These are phyloP conservation scores for Drosophila simulans DNA, from an alignment of 1,140 invertebrate species.

Conservation along the genomic window DNA sequence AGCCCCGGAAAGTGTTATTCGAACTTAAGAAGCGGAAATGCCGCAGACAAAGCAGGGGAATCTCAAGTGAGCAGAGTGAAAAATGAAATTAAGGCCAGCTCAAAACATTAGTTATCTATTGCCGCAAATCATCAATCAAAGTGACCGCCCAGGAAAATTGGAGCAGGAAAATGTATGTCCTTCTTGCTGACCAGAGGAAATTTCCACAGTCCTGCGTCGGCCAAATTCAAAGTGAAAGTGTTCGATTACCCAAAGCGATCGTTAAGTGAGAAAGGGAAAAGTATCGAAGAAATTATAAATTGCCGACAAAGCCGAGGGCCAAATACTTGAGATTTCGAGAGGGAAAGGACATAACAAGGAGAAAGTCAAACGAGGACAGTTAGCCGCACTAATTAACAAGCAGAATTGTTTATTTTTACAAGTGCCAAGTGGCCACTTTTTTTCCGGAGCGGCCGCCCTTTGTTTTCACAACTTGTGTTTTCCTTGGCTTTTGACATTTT, in stretches of 20 bases:
- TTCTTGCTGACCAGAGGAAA: slow-evolving; percentile 34
- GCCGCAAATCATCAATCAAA: slow-evolving; percentile 54
- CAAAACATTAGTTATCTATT: slow-evolving; percentile 37
- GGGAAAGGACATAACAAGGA: slow-evolving; percentile 51
- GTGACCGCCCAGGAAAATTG: slow-evolving; percentile 25
- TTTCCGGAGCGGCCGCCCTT: slow-evolving; percentile 47
- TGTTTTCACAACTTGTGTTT: slow-evolving; percentile 80
- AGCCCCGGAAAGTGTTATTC: slow-evolving; percentile 26
- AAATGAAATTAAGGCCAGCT: slow-evolving; percentile 29
- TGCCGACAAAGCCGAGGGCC: slow-evolving; percentile 61
- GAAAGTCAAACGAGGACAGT: slow-evolving; percentile 71
- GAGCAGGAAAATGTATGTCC: slow-evolving; percentile 20
- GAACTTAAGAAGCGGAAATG: slow-evolving; percentile 60
- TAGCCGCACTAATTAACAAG: slow-evolving; percentile 79
- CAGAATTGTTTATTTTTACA: slow-evolving; percentile 76
- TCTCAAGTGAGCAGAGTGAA: slow-evolving; percentile 37
- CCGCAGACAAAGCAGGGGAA: slow-evolving; percentile 32
- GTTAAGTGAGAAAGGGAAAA: slow-evolving; percentile 53
- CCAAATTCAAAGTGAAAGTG: slow-evolving; percentile 72
- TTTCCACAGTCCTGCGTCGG: slow-evolving; percentile 50
- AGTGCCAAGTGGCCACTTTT: slow-evolving; percentile 65
- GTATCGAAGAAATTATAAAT: slow-evolving; percentile 13
- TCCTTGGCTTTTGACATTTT: slow-evolving; percentile 58
- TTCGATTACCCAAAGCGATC: slow-evolving; percentile 68
- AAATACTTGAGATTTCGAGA: slow-evolving; percentile 48